A percentile compares a stretch with the other conserved stretches of the same genome.
These are phyloP conservation scores for Naja naja DNA, from an alignment of 2,113 vertebrate species.

Conservation along the genomic window DNA sequence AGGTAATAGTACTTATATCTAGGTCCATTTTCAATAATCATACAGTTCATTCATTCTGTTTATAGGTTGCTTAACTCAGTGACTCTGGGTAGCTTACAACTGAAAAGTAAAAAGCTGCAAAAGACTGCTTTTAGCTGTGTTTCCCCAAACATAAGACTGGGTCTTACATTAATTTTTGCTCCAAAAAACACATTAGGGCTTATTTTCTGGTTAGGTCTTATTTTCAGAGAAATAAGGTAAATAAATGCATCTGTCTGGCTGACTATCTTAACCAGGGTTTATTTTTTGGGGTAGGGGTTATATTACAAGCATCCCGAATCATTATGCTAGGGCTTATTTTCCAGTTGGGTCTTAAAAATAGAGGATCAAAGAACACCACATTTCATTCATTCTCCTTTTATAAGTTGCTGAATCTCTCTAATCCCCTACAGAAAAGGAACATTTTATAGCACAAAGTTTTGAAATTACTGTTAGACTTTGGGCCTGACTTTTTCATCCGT, in stretches of 20 bases:
- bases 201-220: too few species aligned
- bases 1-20: not conserved
- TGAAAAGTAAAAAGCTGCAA: not conserved
- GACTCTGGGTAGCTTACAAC: not conserved
- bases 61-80: not conserved
- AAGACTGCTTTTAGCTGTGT: not conserved
- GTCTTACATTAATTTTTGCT: too few species aligned
- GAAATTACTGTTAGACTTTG: not conserved
- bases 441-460: not conserved
- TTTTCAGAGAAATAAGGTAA: too few species aligned
- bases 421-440: not conserved
- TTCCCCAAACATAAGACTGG: too few species aligned
- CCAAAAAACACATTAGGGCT: too few species aligned
- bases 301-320: too few species aligned
- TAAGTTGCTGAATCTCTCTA: not conserved
- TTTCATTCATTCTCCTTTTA: not conserved
- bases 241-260: too few species aligned
- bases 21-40: not conserved
- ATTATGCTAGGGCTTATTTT: too few species aligned
- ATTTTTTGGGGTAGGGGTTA: too few species aligned
- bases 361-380: not conserved
- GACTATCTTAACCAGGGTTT: too few species aligned
- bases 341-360: too few species aligned
- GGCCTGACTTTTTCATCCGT: not conserved
- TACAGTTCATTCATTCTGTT: not conserved